Conservation (phyloP, 2,113 vertebrate genomes). For the Aphyosemion australe region DNA sequence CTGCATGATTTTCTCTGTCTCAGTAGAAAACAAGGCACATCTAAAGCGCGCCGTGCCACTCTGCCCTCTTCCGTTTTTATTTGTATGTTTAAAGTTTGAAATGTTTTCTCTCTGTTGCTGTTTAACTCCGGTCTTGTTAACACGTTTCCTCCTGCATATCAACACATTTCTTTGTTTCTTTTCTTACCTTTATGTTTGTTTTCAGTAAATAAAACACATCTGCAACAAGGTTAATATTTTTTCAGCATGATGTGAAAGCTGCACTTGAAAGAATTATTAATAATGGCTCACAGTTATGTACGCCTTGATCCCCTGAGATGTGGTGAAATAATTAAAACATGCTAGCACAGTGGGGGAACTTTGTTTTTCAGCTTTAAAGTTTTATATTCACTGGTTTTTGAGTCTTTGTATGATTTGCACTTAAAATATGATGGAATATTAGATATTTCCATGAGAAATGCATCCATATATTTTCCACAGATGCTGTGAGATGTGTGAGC, state of each 20-base stretch:
- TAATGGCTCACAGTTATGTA: neutral
- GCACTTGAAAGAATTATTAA: neutral
- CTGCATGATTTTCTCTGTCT: slow-evolving; percentile 7
- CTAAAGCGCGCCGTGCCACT: neutral
- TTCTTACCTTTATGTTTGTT: neutral
- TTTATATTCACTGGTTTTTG: neutral
- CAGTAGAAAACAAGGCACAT: neutral
- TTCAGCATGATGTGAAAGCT: neutral
- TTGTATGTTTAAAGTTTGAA: too few relatives aligned
- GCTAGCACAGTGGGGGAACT: neutral
- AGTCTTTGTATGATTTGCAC: neutral
- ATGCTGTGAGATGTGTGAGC: neutral
- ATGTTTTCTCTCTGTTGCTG: too few relatives aligned
- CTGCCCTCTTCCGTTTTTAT: too few relatives aligned
- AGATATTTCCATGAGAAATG: neutral
- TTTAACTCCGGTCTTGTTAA: too few relatives aligned
- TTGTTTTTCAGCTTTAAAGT: neutral
- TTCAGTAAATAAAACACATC: neutral
- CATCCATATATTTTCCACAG: neutral
- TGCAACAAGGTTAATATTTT: neutral
- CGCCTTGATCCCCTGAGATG: neutral
- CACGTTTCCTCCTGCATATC: neutral
- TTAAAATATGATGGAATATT: neutral
- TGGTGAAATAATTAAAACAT: slow-evolving; percentile 1
- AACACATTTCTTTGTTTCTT: neutral